Evolutionary conservation across 2,888 invertebrate species (phyloP), one percentile per base, ranked within the genome.

Genomic region (Coecobrya sp.): DNA sequence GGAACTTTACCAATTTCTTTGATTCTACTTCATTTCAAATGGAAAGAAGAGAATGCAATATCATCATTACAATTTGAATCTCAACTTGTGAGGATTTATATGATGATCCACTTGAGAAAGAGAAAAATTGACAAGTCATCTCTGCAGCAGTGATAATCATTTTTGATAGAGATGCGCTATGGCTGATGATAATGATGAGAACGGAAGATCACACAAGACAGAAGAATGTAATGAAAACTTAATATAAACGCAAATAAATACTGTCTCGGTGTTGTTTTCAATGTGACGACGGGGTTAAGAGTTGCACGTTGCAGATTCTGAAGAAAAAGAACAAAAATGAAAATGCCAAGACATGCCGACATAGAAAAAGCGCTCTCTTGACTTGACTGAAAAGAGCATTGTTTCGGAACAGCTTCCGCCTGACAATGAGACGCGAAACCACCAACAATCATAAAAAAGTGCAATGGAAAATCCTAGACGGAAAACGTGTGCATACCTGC

Each of bases 61-160:
- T 76, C 73, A 76, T 76, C 22, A 42, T 3, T 42, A 22, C 5
- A 22, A 59, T 30, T 13, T 4, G 25, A 49, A 55, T 19, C 52
- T 19, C 11, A 1, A 19, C 22, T 55, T 65, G 65, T 7, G 10
- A 30, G 11, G 68, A n/a, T n/a, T n/a, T n/a, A n/a, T n/a, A n/a
- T n/a, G n/a, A 16, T 68, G 68, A 68, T 68, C 13, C 13, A 19
- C 59, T n/a, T 22, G 59, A 45, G 22, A n/a, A n/a, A n/a, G n/a
- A 22, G 22, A 84, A 73, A 91, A 81, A 36, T 82, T 59, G 86
- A 86, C 86, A 86, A 86, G 91, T 91, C 91, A 91, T 91, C 91
- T 76, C 25, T 68, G 13, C 55, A 62, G 81, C 91, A 82, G 68
- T 81, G 86, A 81, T 79, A 52, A 45, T 79, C 22, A 85, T 73